These are phyloP conservation scores for Reticulitermes speratus DNA, from an alignment of 1,140 invertebrate genomes.

Conservation along the genomic window DNA sequence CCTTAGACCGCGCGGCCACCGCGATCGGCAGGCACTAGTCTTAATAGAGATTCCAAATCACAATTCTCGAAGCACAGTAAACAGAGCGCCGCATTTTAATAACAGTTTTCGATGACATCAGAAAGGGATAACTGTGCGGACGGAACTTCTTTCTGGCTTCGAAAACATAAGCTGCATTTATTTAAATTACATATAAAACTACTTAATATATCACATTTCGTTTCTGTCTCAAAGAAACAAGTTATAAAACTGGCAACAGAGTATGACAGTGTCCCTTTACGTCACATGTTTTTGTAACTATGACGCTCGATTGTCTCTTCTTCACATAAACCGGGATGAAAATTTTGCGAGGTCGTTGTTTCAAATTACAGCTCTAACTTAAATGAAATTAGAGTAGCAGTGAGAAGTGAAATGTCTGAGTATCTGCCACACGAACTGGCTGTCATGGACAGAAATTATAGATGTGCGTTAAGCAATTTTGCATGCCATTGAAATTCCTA, in stretches of 20 bases:
- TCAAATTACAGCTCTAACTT: slow-evolving; percentile 6
- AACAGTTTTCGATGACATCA: no score
- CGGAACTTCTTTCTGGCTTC: neutral
- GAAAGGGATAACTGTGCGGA: neutral
- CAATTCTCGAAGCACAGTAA: no score
- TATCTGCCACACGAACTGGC: neutral
- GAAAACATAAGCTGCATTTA: neutral
- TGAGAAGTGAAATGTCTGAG: neutral
- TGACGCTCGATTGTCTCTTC: neutral
- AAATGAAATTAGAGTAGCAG: neutral
- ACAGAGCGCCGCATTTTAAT: no score
- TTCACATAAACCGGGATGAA: neutral
- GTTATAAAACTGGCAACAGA: neutral
- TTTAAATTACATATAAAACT: neutral
- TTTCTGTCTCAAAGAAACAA: neutral
- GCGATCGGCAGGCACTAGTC: no score
- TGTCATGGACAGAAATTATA: neutral
- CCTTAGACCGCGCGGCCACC: no score
- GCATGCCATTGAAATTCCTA: neutral
- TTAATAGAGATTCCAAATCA: no score
- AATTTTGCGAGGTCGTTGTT: neutral
- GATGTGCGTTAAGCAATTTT: slow-evolving; percentile 13
- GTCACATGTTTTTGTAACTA: neutral
- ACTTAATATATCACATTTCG: neutral
- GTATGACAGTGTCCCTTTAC: neutral